Evolutionary conservation across 92 coral and sea anemone genomes (phyloP), one percentile per base, ranked within the genome.

Genomic region (Parazoanthus darwini): DNA sequence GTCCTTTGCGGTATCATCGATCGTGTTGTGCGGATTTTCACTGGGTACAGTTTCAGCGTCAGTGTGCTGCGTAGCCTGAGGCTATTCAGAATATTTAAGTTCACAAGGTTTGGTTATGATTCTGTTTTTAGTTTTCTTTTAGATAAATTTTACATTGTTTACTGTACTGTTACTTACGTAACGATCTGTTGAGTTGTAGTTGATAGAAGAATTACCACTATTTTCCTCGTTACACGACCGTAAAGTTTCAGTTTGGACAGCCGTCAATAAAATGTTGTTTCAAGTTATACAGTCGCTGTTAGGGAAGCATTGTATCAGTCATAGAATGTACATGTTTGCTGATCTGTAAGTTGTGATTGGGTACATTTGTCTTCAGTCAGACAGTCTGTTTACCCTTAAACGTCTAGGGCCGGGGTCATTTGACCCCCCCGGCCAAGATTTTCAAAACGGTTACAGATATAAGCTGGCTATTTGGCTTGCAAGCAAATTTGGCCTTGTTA

Each of bases 1-100:
- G 98, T 97, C 51, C 91, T 94, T 46, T 92, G 98, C 59, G 98
- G 99, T 74, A 59, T 95, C 10, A 43, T 95, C 3, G 99, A 97
- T 77, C 90, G 91, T 80, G 89, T 97, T 58, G 89, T 94, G 44
- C 95, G 95, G 51, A 75, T 76, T 66, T 93, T 89, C 80, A 75
- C 91, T 58, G 79, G 70, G 13, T 86, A 94, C 56, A 97, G 98
- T 86, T 93, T 94, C 89, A 98, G 99, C 36, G 95, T 97, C 75
- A 97, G 99, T 43, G 99, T 97, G n/a, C 90, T 97, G 68, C 94
- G 99, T 6, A 95, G 97, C 87, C 91, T 97, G 68, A 94, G 99
- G 77, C 98, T 97, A 86, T 89, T 97, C 54, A 85, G 99, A 89
- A 84, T 95, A 86, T 97, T 97, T 67, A 95, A 97, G 93, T 94